Evolutionary conservation across 2,113 vertebrate species (phyloP).

Genomic region (Cranoglanis bouderius): DNA sequence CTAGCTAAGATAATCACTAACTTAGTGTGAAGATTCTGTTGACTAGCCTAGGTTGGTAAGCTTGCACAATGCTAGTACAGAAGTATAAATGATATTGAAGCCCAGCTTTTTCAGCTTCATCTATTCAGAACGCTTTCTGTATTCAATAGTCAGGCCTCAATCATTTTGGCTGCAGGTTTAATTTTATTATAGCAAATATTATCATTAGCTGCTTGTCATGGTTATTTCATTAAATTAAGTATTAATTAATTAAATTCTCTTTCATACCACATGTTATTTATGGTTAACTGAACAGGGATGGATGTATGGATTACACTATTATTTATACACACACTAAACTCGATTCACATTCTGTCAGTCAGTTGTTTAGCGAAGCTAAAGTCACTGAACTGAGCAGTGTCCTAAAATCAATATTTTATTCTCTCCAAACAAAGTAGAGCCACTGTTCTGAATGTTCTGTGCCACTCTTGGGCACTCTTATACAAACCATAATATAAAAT

Average conservation of each 20-base stretch:
- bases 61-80: background rate
- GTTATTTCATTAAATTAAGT: background rate
- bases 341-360: background rate
- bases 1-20: background rate
- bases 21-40: background rate
- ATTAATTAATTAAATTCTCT: background rate
- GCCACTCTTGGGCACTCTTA: background rate
- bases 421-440: background rate
- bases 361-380: background rate
- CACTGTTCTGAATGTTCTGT: background rate
- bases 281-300: background rate
- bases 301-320: background rate
- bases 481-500: background rate
- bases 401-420: background rate
- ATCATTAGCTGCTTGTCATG: background rate
- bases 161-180: background rate
- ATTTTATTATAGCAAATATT: background rate
- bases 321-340: background rate
- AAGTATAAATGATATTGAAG: background rate
- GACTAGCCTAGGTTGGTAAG: background rate
- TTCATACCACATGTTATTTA: background rate
- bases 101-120: background rate
- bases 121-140: background rate
- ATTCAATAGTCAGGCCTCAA: background rate
- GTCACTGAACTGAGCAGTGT: background rate